Conservation (phyloP, 1,140 invertebrate species). For the Sogatella furcifera region DNA sequence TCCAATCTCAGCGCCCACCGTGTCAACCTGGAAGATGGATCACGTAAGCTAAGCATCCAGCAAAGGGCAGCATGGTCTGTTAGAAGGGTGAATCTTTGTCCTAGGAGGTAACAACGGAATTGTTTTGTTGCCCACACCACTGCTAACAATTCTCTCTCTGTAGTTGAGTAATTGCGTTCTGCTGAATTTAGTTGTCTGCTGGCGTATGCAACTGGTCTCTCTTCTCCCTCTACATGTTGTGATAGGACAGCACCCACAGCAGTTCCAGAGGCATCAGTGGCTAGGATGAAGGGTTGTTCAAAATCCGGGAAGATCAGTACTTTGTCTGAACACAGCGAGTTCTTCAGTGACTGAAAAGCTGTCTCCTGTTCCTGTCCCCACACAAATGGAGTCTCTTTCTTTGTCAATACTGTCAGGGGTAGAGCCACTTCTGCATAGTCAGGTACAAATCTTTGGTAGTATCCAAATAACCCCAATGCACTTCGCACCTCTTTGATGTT, state of each 20-base stretch:
- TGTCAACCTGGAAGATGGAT: constrained; percentile 34
- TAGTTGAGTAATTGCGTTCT: no score
- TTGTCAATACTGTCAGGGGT: constrained; percentile 29
- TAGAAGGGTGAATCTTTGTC: no score
- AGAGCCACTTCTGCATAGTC: constrained; percentile 28
- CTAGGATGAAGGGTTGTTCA: constrained; percentile 23
- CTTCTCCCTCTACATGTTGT: constrained; percentile 22
- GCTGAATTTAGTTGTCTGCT: no score
- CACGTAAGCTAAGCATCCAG: constrained; percentile 6
- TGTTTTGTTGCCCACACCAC: no score
- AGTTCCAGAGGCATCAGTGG: constrained; percentile 27
- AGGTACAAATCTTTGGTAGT: constrained; percentile 34
- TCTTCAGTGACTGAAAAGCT: constrained; percentile 30
- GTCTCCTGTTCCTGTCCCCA: background rate
- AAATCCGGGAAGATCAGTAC: constrained; percentile 30
- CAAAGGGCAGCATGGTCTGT: no score
- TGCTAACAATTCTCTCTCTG: no score
- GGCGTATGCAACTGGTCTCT: constrained; percentile 25
- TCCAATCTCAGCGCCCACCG: constrained; percentile 39
- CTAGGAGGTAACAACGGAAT: constrained; percentile 4
- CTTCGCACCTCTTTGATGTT: constrained; percentile 22
- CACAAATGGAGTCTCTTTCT: constrained; percentile 17
- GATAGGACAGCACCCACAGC: constrained; percentile 26
- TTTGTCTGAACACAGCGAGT: constrained; percentile 27
- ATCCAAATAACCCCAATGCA: no score